phyloP scores from a whole-genome alignment of 1,140 invertebrate genomes.

The Nixonia krombeini region DNA sequence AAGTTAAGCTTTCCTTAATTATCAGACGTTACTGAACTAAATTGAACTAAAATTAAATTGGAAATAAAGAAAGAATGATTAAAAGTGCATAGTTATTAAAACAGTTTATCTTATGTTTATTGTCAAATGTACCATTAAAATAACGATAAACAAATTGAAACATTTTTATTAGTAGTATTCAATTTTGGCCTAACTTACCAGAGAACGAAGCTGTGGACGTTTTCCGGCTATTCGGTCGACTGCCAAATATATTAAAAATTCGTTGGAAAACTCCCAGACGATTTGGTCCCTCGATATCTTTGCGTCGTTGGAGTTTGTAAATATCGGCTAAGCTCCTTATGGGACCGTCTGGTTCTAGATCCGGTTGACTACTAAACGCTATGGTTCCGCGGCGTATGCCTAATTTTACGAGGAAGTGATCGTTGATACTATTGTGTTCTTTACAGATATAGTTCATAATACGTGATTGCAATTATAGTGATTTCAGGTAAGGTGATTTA shows the following conservation, averaged over 20 bases:
- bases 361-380: conserved; percentile 78
- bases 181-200: too few species aligned
- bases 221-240: conserved; percentile 75
- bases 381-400: conserved; percentile 69
- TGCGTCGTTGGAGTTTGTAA: conserved; percentile 63
- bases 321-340: conserved; percentile 65
- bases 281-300: conserved; percentile 64
- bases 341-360: conserved; percentile 59
- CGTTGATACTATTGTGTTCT: conserved; percentile 28
- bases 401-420: conserved; percentile 51
- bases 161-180: too few species aligned
- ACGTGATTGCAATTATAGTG: conserved; percentile 27
- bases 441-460: too few species aligned
- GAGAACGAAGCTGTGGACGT: conserved; percentile 77
- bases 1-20: too few species aligned
- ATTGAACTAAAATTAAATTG: too few species aligned
- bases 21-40: too few species aligned
- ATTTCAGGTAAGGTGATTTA: conserved; percentile 6
- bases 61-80: too few species aligned
- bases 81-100: too few species aligned
- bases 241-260: conserved; percentile 73
- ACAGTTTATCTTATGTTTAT: too few species aligned
- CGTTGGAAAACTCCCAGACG: conserved; percentile 67
- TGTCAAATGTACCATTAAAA: too few species aligned
- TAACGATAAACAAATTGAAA: too few species aligned